phyloP scores from a whole-genome alignment of 2,888 invertebrate genomes.

The Nudaria mundana region DNA sequence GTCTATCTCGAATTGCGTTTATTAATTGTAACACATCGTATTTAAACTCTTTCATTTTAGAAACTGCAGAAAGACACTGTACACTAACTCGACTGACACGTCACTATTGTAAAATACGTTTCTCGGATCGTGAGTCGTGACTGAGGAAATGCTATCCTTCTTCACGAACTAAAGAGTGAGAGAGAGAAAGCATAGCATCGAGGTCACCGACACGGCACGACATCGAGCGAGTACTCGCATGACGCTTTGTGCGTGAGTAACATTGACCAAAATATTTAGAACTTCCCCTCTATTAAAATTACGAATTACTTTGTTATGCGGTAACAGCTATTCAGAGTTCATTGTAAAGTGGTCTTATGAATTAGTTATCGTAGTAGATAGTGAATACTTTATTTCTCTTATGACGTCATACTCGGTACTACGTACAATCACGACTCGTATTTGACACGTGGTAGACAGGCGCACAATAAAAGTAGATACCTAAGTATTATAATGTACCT shows the following conservation, averaged over 20 bases:
- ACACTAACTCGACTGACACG: conserved; percentile 49
- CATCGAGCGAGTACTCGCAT: conserved; percentile 27
- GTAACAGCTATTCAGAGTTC: conserved; percentile 3
- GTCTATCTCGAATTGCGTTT: conserved; percentile 48
- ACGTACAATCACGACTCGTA: too few species aligned
- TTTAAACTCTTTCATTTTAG: conserved; percentile 59
- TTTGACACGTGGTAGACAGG: too few species aligned
- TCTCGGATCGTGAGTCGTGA: conserved; percentile 66
- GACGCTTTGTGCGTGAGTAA: conserved; percentile 16
- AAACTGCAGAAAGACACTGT: conserved; percentile 36
- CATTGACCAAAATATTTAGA: conserved; percentile 32
- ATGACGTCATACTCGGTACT: too few species aligned
- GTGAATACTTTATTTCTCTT: too few species aligned
- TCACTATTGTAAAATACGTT: conserved; percentile 46
- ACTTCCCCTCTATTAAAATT: conserved; percentile 12
- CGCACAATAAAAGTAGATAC: too few species aligned
- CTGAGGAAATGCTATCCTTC: conserved; percentile 32
- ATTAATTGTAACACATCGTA: conserved; percentile 60
- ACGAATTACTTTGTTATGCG: neutral
- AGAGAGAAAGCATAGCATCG: conserved; percentile 34
- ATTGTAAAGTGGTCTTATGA: conserved; percentile 5
- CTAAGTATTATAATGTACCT: too few species aligned
- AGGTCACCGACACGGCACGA: conserved; percentile 59
- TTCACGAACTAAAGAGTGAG: conserved; percentile 23
- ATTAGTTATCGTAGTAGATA: too few species aligned